Percentiles rank a stretch among this genome's conserved stretches.
Conservation (phyloP, 2,888 invertebrate genomes). For the Allygus modestus region DNA sequence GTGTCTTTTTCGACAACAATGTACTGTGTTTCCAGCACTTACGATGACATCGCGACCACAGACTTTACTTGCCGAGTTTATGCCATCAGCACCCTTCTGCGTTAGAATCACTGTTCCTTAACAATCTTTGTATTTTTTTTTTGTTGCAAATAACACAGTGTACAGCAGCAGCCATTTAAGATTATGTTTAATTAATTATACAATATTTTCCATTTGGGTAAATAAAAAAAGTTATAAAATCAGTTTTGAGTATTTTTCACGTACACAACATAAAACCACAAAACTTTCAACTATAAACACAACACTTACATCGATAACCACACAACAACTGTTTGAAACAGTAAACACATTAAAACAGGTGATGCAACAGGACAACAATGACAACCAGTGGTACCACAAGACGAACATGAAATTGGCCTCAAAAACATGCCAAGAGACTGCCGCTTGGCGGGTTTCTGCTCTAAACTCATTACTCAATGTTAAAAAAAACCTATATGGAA, state of each 20-base stretch:
- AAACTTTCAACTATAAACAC: constrained; percentile 32
- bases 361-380: constrained; percentile 48
- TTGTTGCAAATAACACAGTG: constrained; percentile 23
- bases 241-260: constrained; percentile 25
- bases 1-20: background rate
- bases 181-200: constrained; percentile 2
- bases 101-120: background rate
- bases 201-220: background rate
- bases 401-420: constrained; percentile 36
- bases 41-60: constrained; percentile 11
- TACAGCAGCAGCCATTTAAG: background rate
- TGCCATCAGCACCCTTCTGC: constrained; percentile 19
- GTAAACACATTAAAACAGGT: constrained; percentile 45
- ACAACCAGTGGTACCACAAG: constrained; percentile 39
- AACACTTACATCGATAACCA: constrained; percentile 6
- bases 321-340: constrained; percentile 39
- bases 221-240: constrained; percentile 23
- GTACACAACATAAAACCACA: constrained; percentile 8
- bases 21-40: background rate
- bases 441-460: constrained; percentile 16
- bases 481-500: background rate
- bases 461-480: constrained; percentile 27
- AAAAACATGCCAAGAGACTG: constrained; percentile 26
- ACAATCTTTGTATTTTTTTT: constrained; percentile 11
- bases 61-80: constrained; percentile 8